Evolutionary conservation across 2,888 invertebrate species (phyloP).

Genomic region (Pseudococcus longispinus): DNA sequence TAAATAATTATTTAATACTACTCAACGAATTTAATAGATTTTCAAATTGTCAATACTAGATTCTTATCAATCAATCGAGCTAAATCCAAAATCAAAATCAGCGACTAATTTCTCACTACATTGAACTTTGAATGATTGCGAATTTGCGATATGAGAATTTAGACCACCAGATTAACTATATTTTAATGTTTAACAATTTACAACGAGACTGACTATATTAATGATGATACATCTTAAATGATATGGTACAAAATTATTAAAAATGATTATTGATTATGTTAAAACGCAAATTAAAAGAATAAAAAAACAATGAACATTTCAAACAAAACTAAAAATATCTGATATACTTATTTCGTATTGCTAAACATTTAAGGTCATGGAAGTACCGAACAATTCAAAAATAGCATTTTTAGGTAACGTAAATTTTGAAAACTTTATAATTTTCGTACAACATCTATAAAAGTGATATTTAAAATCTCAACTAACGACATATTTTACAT

Average conservation of each 20-base stretch:
- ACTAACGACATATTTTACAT: background rate
- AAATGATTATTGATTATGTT: conserved; percentile 32
- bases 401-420: conserved; percentile 28
- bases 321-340: background rate
- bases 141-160: too few relatives aligned
- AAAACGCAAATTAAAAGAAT: background rate
- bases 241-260: conserved; percentile 32
- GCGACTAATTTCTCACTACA: too few relatives aligned
- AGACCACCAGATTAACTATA: background rate
- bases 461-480: conserved; percentile 8
- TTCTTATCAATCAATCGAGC: too few relatives aligned
- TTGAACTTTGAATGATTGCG: too few relatives aligned
- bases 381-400: conserved; percentile 29
- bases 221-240: conserved; percentile 32
- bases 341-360: conserved; percentile 30
- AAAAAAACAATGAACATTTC: background rate
- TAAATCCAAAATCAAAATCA: too few relatives aligned
- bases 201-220: background rate
- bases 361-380: conserved; percentile 31
- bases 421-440: background rate
- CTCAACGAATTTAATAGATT: too few relatives aligned
- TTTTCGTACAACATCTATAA: background rate
- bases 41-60: too few relatives aligned
- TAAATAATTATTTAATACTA: too few relatives aligned
- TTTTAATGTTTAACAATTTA: background rate